phyloP scores from a whole-genome alignment of 2,113 vertebrate genomes.

The Cheilinus undulatus region DNA sequence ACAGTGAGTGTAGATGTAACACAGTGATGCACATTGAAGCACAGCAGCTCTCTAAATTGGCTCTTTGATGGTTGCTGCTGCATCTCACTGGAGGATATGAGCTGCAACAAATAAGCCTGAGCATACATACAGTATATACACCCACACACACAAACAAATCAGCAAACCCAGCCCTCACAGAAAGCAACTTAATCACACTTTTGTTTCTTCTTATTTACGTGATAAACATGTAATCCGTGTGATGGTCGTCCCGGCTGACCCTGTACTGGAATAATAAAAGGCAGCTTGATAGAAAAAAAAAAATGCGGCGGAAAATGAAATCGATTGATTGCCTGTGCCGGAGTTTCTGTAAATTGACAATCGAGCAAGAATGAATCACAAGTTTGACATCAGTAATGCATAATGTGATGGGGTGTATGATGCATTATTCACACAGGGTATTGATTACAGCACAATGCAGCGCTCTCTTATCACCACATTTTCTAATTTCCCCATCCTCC shows the following conservation, averaged over 20 bases:
- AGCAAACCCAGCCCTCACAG: conserved; percentile 5
- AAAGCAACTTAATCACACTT: conserved; percentile 32
- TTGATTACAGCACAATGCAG: conserved; percentile 60
- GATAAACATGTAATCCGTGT: conserved; percentile 44
- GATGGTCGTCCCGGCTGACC: conserved; percentile 21
- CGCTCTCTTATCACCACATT: conserved; percentile 41
- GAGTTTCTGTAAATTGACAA: conserved; percentile 62
- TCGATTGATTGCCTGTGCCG: conserved; percentile 43
- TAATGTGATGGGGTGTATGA: conserved; percentile 57
- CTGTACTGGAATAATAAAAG: conserved; percentile 49
- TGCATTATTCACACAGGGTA: conserved; percentile 64
- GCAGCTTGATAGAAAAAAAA: conserved; percentile 58
- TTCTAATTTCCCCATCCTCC: conserved; percentile 6
- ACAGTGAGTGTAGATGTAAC: background rate
- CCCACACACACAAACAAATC: conserved; percentile 3
- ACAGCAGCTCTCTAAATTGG: conserved; percentile 60
- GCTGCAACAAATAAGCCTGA: conserved; percentile 44
- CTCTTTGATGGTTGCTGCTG: conserved; percentile 65
- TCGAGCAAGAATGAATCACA: conserved; percentile 61
- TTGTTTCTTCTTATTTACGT: conserved; percentile 34
- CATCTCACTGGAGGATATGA: conserved; percentile 58
- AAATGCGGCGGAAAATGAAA: conserved; percentile 61
- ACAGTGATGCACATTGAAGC: background rate
- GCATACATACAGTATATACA: conserved; percentile 20
- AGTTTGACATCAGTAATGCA: conserved; percentile 60